Conservation (phyloP, 2,113 vertebrate genomes). For the Tympanuchus pallidicinctus region DNA sequence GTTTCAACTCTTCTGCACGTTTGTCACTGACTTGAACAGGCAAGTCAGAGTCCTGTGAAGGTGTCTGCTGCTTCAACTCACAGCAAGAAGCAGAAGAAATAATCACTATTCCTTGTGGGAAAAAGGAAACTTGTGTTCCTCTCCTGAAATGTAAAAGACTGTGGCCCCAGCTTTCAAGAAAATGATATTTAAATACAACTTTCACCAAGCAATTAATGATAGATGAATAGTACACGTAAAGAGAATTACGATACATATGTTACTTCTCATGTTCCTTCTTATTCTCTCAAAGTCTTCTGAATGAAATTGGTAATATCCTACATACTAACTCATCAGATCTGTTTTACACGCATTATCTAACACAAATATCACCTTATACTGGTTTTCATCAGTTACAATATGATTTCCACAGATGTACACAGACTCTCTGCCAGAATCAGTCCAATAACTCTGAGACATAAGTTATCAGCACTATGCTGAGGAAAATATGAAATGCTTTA, state of each 20-base stretch:
- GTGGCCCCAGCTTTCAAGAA: not conserved
- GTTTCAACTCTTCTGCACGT: not conserved
- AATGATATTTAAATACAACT: not conserved
- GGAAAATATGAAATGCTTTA: not conserved
- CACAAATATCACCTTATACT: not conserved
- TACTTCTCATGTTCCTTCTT: not conserved
- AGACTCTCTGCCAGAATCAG: not conserved
- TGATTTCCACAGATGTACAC: not conserved
- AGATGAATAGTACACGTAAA: not conserved
- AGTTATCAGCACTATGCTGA: accelerated
- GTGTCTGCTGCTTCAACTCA: constrained; percentile 11
- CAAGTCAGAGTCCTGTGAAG: constrained; percentile 17
- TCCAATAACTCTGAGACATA: not conserved
- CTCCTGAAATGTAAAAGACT: not conserved
- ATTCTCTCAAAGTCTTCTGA: not conserved
- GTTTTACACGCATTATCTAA: not conserved
- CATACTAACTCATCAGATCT: not conserved
- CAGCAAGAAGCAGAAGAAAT: not conserved
- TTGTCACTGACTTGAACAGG: constrained; percentile 57
- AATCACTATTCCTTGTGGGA: accelerated
- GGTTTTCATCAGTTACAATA: not conserved
- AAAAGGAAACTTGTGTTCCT: not conserved
- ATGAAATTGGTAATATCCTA: not conserved
- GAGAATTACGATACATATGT: not conserved
- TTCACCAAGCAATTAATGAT: not conserved